Evolutionary conservation across 37 sponge, comb jelly and placozoan species (phyloP).

Genomic region (Mnemiopsis leidyi): DNA sequence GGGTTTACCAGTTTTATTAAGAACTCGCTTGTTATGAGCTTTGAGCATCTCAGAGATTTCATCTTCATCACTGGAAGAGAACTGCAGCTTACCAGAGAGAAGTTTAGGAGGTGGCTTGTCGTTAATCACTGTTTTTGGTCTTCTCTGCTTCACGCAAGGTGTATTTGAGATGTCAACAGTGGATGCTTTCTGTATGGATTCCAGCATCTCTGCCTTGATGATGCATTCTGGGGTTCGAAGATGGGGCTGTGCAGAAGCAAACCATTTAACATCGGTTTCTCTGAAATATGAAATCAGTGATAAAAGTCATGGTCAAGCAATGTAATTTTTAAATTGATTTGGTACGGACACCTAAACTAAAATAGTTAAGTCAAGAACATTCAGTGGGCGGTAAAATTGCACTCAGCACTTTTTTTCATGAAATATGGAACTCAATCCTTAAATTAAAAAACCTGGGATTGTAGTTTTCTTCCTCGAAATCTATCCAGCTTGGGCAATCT

Average conservation of each 20-base stretch:
- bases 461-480: conserved; percentile 29
- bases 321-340: no score
- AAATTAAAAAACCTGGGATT: background rate
- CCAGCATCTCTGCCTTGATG: background rate
- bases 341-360: no score
- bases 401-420: no score
- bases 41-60: conserved; percentile 22
- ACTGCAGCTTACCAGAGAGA: background rate
- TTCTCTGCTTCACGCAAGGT: background rate
- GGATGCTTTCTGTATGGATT: background rate
- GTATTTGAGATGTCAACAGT: background rate
- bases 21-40: conserved; percentile 20
- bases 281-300: background rate
- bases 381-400: no score
- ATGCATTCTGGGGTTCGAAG: conserved; percentile 7
- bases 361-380: no score
- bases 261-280: conserved; percentile 23
- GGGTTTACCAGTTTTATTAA: background rate
- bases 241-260: conserved; percentile 41
- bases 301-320: no score
- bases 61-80: conserved; percentile 16
- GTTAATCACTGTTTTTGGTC: background rate
- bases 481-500: conserved; percentile 22
- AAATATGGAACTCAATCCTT: no score
- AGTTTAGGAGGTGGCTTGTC: background rate